Evolutionary conservation across 2,797 vertebrate species (phyloP).

Genomic region (Morus bassanus): DNA sequence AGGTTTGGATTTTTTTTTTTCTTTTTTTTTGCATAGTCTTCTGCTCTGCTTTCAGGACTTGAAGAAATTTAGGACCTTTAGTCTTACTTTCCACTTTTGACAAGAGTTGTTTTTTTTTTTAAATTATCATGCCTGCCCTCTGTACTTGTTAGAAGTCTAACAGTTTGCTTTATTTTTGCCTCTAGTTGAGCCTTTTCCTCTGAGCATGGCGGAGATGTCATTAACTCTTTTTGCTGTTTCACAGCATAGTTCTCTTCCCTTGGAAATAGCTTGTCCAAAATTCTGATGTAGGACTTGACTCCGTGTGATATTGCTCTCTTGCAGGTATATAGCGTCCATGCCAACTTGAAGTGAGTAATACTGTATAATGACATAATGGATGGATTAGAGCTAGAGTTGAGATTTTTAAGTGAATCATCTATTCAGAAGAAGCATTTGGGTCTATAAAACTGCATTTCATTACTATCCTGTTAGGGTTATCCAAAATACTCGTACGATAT

Average conservation of each 20-base stretch:
- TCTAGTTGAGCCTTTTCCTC: background rate
- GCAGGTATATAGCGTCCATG: too few species aligned
- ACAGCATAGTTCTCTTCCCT: background rate
- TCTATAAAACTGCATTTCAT: background rate
- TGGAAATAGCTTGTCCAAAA: background rate
- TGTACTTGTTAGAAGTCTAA: background rate
- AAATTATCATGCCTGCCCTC: background rate
- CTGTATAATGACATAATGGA: background rate
- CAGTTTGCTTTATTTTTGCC: background rate
- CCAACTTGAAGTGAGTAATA: background rate
- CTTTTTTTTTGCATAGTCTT: background rate
- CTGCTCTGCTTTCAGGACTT: background rate
- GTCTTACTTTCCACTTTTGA: background rate
- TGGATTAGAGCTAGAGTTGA: background rate
- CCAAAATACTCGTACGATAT: background rate
- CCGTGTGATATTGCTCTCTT: background rate
- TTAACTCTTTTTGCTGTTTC: background rate
- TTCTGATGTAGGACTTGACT: background rate
- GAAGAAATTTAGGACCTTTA: background rate
- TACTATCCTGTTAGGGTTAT: background rate
- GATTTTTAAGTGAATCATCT: background rate
- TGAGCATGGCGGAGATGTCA: background rate
- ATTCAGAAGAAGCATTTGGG: background rate
- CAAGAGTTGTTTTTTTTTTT: background rate
- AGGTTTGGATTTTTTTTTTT: fast-evolving